These are phyloP conservation scores for Mongoloraphidia duomilia DNA, from an alignment of 2,888 invertebrate genomes.

Conservation along the genomic window DNA sequence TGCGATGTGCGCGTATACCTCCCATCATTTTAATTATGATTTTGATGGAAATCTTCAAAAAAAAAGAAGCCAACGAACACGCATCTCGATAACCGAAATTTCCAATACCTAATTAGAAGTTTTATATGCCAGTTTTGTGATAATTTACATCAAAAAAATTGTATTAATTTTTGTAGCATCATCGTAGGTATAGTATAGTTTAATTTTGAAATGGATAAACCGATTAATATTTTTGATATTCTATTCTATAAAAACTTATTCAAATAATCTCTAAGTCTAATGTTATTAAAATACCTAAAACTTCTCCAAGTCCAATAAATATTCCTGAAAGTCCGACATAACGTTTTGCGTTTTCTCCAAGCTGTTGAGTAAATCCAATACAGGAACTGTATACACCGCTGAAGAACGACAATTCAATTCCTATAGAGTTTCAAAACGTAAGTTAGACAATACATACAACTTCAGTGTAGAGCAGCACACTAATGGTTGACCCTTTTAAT, in stretches of 20 bases:
- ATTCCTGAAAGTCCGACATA: constrained; percentile 88
- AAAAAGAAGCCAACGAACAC: no score
- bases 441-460: constrained; percentile 4
- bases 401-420: constrained; percentile 86
- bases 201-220: no score
- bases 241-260: not conserved
- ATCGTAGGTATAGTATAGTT: no score
- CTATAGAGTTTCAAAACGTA: constrained; percentile 31
- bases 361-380: constrained; percentile 69
- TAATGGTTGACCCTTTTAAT: not conserved
- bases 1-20: no score
- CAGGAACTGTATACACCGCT: constrained; percentile 91
- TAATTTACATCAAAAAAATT: no score
- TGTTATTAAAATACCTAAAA: constrained; percentile 58
- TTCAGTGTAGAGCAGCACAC: not conserved
- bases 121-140: no score
- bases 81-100: no score
- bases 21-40: no score
- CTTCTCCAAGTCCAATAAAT: constrained; percentile 88
- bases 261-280: not conserved
- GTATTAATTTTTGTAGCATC: no score
- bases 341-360: constrained; percentile 67
- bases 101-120: no score
- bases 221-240: no score
- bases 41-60: no score